Base-by-base conservation (phyloP, 1,140 invertebrate genomes). In the Eubasilissa regina region DNA sequence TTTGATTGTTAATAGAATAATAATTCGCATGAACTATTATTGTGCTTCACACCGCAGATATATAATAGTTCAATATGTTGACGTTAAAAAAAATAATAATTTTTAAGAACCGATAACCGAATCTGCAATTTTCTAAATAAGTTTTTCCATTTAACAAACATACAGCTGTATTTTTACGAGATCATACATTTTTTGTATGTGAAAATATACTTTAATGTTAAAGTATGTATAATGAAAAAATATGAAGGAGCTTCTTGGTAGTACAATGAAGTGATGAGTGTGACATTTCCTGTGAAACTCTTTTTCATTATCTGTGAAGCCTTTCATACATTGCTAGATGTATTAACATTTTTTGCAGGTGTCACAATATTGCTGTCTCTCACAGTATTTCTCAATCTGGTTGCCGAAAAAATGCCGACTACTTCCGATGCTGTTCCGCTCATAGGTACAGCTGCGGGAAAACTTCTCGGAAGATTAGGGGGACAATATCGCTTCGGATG, bases 301-400 rank as follows among this genome's bases (percentile, higher is more conserved):
- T 58, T 51, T 58, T 58, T 58, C 55, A 58, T 58, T 58, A 58
- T 58, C 21, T 58, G 55, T 58, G 11, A 58, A 58, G 17, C 21
- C 53, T 64, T 66, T 44, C 17, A 7, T 66, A 45, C 51, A 12
- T 70, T 51, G 10, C 66, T 70, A 25, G 66, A 70, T 70, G 44
- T 70, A 15, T 70, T 15, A 56, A 74, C 76, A 68, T 78, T 77
- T 74, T 81, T 78, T 80, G 77, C 94, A 98, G 97, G 97, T 91
- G 97, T 99, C 88, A 99, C 97, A 88, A 99, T 99, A 89, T 93
- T 99, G 87, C 95, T 99, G 89, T 99, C 97, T 89, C 93, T 99
- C 92, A 99, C 97, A 90, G 97, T 99, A 87, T 99, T 99, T 94
- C 93, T 96, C 89, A 96, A 96, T 91, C 93, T 97, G 90, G 95